Conservation (phyloP, 2,888 invertebrate genomes). For the Dasysyrphus albostriatus region DNA sequence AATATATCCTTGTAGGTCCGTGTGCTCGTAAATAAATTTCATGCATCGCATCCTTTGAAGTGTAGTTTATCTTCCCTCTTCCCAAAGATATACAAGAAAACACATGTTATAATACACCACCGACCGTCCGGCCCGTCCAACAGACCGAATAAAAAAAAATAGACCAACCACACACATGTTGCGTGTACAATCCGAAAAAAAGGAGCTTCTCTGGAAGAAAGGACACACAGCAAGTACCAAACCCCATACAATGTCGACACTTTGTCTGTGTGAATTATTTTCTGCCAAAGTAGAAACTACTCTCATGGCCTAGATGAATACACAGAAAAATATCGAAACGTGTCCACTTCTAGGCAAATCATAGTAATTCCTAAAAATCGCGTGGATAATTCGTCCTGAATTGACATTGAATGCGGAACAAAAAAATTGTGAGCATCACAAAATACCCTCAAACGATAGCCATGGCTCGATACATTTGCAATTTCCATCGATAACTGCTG, state of each 20-base stretch:
- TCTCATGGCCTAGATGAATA: not conserved
- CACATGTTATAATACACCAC: constrained; percentile 47
- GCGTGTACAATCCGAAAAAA: constrained; percentile 46
- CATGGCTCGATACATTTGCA: not conserved
- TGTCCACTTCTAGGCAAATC: constrained; percentile 58
- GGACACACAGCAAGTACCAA: not conserved
- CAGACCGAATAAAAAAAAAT: constrained; percentile 30
- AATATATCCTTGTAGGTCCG: not conserved
- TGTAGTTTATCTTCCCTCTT: constrained; percentile 37
- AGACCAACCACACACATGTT: constrained; percentile 63
- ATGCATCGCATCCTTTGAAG: constrained; percentile 73
- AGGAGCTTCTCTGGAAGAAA: constrained; percentile 17
- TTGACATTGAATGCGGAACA: constrained; percentile 45
- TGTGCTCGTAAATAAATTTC: constrained; percentile 52
- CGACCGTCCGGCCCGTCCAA: constrained; percentile 38
- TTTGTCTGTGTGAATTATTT: constrained; percentile 29
- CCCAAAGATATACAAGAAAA: constrained; percentile 51
- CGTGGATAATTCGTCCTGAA: constrained; percentile 47
- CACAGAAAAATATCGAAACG: constrained; percentile 12
- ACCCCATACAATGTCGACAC: constrained; percentile 13
- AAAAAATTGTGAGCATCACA: not conserved
- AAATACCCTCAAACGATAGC: constrained; percentile 15
- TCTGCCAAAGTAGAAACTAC: constrained; percentile 3
- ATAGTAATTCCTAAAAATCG: constrained; percentile 50
- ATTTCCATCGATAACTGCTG: constrained; percentile 22